Conservation (phyloP, 2,113 vertebrate species). For the Dromaius novaehollandiae region DNA sequence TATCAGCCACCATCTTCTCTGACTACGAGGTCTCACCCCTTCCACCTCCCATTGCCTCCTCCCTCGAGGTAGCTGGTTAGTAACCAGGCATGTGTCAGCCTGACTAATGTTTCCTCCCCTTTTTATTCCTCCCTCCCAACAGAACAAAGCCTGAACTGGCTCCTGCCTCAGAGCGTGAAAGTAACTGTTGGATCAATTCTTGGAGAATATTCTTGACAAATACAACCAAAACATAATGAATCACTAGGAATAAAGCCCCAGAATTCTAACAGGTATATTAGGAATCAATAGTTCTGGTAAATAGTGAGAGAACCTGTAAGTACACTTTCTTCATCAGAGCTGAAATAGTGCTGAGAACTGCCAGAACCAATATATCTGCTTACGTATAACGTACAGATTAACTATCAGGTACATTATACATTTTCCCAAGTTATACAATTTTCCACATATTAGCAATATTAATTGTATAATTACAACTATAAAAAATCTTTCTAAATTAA, state of each 20-base stretch:
- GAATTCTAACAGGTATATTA: neutral
- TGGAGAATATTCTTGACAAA: neutral
- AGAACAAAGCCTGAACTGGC: neutral
- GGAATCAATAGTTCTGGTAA: neutral
- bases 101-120: neutral
- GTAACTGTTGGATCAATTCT: neutral
- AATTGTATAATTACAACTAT: neutral
- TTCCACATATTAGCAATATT: neutral
- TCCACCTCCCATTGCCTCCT: neutral
- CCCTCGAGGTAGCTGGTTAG: neutral
- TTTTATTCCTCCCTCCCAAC: neutral
- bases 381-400: neutral
- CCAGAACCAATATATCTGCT: neutral
- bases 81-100: neutral
- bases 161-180: neutral
- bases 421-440: neutral
- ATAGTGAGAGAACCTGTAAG: neutral
- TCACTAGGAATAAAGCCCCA: neutral
- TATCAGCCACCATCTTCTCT: neutral
- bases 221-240: neutral
- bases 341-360: neutral
- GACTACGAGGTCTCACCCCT: accelerated
- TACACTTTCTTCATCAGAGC: neutral
- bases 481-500: neutral
- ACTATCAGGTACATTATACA: neutral